Evolutionary conservation across 2,113 vertebrate species (phyloP).

Genomic region (Rhodinocichla rosea): DNA sequence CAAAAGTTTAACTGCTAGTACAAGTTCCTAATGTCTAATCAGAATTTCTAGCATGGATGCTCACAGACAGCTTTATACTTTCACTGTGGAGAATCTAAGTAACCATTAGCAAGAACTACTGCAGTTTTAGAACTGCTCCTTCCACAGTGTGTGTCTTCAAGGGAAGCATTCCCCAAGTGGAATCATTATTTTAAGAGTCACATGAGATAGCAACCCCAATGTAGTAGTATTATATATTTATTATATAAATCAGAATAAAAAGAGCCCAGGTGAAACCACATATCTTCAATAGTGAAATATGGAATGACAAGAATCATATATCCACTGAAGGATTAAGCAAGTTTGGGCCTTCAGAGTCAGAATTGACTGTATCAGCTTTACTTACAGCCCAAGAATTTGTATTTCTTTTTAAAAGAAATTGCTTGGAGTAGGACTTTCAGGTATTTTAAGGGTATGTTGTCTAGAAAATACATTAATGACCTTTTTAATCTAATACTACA

Average conservation of each 20-base stretch:
- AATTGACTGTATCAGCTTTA: not conserved
- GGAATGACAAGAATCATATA: not conserved
- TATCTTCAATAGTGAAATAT: not conserved
- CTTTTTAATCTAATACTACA: not conserved
- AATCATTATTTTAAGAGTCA: not conserved
- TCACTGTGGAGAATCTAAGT: not conserved
- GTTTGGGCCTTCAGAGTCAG: not conserved
- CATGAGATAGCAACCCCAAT: not conserved
- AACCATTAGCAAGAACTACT: not conserved
- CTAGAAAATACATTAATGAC: not conserved
- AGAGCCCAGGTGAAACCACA: rapidly evolving
- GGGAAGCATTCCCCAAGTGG: rapidly evolving
- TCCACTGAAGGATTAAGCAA: not conserved
- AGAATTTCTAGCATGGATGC: not conserved
- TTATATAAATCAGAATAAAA: not conserved
- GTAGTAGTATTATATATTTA: not conserved
- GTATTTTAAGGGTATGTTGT: not conserved
- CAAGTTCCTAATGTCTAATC: not conserved
- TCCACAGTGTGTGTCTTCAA: not conserved
- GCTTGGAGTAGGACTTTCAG: not conserved
- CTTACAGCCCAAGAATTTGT: not conserved
- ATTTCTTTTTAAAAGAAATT: not conserved
- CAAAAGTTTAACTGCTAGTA: not conserved
- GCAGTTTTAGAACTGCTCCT: not conserved
- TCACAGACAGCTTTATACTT: not conserved